Percentiles rank a stretch among this genome's conserved stretches.
Evolutionary conservation across 2,113 vertebrate species (phyloP).

Genomic region (Thalassarche chlororhynchos): DNA sequence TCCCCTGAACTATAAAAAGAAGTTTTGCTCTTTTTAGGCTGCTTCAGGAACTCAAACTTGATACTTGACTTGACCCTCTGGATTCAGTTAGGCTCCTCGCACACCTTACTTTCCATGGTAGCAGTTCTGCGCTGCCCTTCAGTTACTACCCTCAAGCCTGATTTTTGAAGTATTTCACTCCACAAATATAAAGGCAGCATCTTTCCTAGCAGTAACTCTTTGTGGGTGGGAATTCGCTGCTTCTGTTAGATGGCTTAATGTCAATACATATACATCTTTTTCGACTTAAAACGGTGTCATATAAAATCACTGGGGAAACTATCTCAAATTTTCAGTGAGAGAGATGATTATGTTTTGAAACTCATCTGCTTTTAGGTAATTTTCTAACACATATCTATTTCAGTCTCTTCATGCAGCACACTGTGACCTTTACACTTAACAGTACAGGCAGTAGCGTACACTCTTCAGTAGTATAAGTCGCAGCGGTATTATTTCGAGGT

Average conservation of each 20-base stretch:
- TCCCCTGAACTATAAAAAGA: neutral
- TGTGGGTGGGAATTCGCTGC: neutral
- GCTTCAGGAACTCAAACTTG: neutral
- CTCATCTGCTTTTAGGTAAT: neutral
- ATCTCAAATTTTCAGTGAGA: neutral
- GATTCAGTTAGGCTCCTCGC: neutral
- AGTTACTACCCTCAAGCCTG: neutral
- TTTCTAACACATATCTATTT: neutral
- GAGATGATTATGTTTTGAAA: neutral
- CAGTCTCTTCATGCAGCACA: neutral
- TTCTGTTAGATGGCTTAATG: neutral
- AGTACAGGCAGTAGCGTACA: neutral
- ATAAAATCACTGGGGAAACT: neutral
- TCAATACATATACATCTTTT: neutral
- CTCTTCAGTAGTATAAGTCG: accelerated
- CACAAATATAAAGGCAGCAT: neutral
- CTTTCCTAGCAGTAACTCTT: neutral
- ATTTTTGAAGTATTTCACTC: neutral
- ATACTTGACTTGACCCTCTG: neutral
- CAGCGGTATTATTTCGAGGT: neutral
- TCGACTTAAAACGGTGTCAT: neutral
- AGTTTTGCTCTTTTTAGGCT: neutral
- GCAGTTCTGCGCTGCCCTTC: neutral
- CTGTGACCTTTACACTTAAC: neutral
- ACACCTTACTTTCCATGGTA: neutral